Evolutionary conservation across 2,113 vertebrate species (phyloP).

Genomic region (Chlorodrepanis virens): DNA sequence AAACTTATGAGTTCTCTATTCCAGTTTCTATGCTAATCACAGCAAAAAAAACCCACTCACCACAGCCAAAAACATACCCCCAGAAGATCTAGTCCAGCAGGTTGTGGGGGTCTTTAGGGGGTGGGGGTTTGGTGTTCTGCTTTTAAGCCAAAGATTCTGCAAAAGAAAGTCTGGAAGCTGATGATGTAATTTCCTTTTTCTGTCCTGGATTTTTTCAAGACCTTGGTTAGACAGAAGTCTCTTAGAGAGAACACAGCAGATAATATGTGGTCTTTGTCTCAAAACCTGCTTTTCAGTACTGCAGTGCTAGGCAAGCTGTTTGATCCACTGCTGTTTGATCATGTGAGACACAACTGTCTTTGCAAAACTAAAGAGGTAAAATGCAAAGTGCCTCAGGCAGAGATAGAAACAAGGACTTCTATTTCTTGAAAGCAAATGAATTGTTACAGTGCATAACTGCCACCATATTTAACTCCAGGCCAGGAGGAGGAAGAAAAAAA

Average conservation of each 20-base stretch:
- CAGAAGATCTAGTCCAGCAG: neutral
- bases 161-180: neutral
- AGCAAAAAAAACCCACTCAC: neutral
- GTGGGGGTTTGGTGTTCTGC: neutral
- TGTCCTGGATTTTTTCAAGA: neutral
- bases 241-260: neutral
- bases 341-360: conserved; percentile 13
- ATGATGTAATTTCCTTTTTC: neutral
- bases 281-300: conserved; percentile 3
- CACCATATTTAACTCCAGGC: conserved; percentile 38
- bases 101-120: neutral
- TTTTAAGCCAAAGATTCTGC: neutral
- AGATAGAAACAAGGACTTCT: conserved; percentile 22
- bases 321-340: conserved; percentile 49
- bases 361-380: conserved; percentile 46
- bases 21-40: neutral
- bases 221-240: neutral
- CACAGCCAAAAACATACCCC: neutral
- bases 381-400: conserved; percentile 33
- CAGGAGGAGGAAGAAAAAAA: neutral
- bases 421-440: conserved; percentile 36
- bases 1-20: neutral
- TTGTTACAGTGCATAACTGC: conserved; percentile 17
- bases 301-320: neutral
- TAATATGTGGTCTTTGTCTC: neutral